Evolutionary conservation across 2,113 vertebrate genomes (phyloP), one percentile per base, ranked within the genome.

Genomic region (Heliornis fulica): DNA sequence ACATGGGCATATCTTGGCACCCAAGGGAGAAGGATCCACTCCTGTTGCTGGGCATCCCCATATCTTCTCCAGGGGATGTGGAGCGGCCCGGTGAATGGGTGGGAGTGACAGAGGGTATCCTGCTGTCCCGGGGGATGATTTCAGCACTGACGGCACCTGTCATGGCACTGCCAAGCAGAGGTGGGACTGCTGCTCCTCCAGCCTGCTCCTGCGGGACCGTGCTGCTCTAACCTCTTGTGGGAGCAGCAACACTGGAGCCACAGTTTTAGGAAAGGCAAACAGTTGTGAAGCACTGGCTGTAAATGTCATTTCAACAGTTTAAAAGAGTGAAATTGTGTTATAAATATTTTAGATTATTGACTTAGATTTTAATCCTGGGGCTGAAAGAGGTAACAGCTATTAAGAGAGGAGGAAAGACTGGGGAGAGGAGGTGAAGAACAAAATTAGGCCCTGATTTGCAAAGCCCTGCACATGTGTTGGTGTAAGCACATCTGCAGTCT

Each of bases 221-320:
- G 64, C 36, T 32, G 65, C 56, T 19, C 31, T 11, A 0, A 8
- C 22, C 25, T 0, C 15, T 22, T 4, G n/a, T 0, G 1, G 36
- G 11, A 46, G 19, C 16, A 20, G 8, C 59, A 21, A 7, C 18
- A 45, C 1, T 0, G 2, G 18, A 51, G 19, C 25, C 72, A 16
- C 8, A 20, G 64, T 43, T 28, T 10, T 4, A n/a, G 74, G 51
- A 23, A 19, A 20, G 60, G 53, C 36, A 5, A 57, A 8, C 18
- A 8, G 29, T 1, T 15, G 13, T 1, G 29, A 40, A 23, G 15
- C 1, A 13, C 34, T 0, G 0, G 59, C 26, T 11, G 51, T 29
- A 43, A 74, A 34, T 7, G 60, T 21, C 2, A 2, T 34, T 79
- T 80, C 29, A 25, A 57, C 34, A 29, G 38, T 26, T 80, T 63